Conservation (phyloP, 2,888 invertebrate genomes). For the Busseola fusca region DNA sequence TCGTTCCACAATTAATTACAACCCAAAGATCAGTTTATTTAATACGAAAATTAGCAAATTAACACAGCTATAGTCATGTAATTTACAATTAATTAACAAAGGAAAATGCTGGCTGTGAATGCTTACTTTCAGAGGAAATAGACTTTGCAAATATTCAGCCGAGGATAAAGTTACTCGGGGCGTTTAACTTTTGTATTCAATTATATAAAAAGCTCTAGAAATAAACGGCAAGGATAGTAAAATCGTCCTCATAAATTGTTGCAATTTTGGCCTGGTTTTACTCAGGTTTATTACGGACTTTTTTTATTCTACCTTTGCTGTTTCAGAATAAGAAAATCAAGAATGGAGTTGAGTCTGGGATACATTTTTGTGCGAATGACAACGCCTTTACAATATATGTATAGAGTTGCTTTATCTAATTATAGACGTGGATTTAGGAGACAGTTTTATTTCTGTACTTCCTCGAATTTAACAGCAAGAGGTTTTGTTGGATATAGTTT, state of each 20-base stretch:
- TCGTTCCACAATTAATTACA: slow-evolving; percentile 54
- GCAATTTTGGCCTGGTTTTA: slow-evolving; percentile 73
- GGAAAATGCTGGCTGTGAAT: slow-evolving; percentile 84
- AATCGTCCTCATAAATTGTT: slow-evolving; percentile 74
- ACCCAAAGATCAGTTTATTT: slow-evolving; percentile 65
- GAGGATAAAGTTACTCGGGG: slow-evolving; percentile 81
- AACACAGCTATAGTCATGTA: slow-evolving; percentile 85
- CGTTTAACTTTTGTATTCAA: slow-evolving; percentile 87
- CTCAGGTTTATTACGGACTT: slow-evolving; percentile 64
- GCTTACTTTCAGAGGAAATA: slow-evolving; percentile 84
- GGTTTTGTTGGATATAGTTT: slow-evolving; percentile 33
- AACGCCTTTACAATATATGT: slow-evolving; percentile 50
- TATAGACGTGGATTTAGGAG: slow-evolving; percentile 30
- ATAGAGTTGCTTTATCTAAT: slow-evolving; percentile 35
- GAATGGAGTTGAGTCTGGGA: slow-evolving; percentile 15
- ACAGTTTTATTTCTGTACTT: slow-evolving; percentile 22
- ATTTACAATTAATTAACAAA: slow-evolving; percentile 88
- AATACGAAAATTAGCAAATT: slow-evolving; percentile 80
- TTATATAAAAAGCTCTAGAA: slow-evolving; percentile 86
- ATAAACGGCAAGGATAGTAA: slow-evolving; percentile 75
- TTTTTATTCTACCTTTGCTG: slow-evolving; percentile 41
- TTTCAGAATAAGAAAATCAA: slow-evolving; percentile 47
- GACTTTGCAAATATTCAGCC: slow-evolving; percentile 83
- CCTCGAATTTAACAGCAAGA: slow-evolving; percentile 12
- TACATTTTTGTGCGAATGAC: slow-evolving; percentile 43